These are phyloP conservation scores for Crypturellus tataupa DNA, from an alignment of 2,797 vertebrate genomes.

Conservation along the genomic window DNA sequence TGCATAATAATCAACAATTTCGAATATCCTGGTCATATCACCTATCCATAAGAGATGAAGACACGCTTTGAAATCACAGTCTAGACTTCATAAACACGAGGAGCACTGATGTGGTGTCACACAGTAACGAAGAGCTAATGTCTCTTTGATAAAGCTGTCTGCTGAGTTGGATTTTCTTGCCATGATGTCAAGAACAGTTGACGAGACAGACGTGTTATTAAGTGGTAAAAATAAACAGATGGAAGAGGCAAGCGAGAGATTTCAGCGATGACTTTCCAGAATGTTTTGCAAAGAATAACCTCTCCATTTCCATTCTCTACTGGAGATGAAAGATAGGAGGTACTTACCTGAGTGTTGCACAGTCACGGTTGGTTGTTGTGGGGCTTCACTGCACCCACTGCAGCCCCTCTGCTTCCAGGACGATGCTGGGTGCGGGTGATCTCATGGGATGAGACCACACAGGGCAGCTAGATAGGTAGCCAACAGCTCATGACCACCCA, in stretches of 20 bases:
- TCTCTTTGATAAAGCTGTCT: constrained; percentile 55
- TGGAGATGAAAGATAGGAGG: not conserved
- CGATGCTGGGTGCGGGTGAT: too few relatives aligned
- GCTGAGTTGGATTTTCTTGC: not conserved
- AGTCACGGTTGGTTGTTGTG: not conserved
- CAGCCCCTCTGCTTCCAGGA: rapidly evolving
- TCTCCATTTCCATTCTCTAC: not conserved
- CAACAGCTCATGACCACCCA: not conserved
- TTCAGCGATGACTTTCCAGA: constrained; percentile 37
- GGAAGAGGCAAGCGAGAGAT: constrained; percentile 38
- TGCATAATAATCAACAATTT: constrained; percentile 30
- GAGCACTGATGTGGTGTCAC: not conserved
- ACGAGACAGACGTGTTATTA: constrained; percentile 47
- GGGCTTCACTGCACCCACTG: not conserved
- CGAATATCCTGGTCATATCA: constrained; percentile 7
- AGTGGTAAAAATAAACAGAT: constrained; percentile 67
- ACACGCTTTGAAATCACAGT: constrained; percentile 9
- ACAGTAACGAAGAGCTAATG: not conserved
- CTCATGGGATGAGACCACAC: not conserved
- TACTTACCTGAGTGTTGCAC: not conserved
- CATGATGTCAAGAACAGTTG: constrained; percentile 45
- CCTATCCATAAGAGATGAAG: not conserved
- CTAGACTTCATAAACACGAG: not conserved
- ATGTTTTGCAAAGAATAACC: constrained; percentile 14
- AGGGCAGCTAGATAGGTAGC: not conserved